Conservation (phyloP, 2,888 invertebrate genomes). For the Tenodera sinensis region DNA sequence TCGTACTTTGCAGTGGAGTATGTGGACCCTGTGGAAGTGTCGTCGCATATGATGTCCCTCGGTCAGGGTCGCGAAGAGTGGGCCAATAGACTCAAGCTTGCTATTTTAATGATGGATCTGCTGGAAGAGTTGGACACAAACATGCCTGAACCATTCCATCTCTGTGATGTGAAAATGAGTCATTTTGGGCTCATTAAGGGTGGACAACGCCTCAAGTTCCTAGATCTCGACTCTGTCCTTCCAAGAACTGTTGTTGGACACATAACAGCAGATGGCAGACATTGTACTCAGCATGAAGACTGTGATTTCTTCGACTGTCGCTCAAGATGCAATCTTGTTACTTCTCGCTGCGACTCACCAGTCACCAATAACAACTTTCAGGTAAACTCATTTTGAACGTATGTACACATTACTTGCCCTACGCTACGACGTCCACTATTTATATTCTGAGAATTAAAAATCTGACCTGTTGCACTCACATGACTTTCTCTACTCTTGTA, state of each 20-base stretch:
- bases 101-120: conserved; percentile 59
- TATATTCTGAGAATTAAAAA: too few relatives aligned
- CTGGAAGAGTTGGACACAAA: conserved; percentile 56
- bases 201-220: conserved; percentile 54
- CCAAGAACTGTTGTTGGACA: conserved; percentile 53
- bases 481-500: too few relatives aligned
- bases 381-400: conserved; percentile 30
- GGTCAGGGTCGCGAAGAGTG: conserved; percentile 55
- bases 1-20: conserved; percentile 63
- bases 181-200: conserved; percentile 60
- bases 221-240: conserved; percentile 62
- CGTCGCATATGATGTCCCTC: conserved; percentile 41
- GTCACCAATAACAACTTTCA: conserved; percentile 62
- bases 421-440: too few relatives aligned
- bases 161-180: conserved; percentile 65
- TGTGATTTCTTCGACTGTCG: conserved; percentile 67
- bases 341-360: conserved; percentile 51
- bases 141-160: conserved; percentile 58
- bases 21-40: conserved; percentile 49
- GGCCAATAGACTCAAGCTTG: conserved; percentile 54
- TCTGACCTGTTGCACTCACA: too few relatives aligned
- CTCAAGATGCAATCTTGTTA: conserved; percentile 54
- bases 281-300: conserved; percentile 57
- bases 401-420: too few relatives aligned
- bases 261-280: conserved; percentile 47